Evolutionary conservation across 1,140 invertebrate genomes (phyloP), one percentile per base, ranked within the genome.

Genomic region (Orius insidiosus): DNA sequence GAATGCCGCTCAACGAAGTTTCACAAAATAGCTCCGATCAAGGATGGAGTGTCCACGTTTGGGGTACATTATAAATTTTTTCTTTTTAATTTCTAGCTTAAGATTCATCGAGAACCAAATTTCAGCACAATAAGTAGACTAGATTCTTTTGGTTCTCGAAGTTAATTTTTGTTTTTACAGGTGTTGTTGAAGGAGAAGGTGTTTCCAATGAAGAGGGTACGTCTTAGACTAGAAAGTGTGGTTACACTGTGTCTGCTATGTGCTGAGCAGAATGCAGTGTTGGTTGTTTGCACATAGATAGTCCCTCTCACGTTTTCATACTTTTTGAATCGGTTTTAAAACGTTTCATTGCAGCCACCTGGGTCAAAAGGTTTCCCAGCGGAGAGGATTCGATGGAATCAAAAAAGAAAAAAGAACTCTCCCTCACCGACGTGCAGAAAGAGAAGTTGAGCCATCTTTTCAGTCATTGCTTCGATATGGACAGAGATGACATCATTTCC

Each of bases 391-490:
- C 43, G 3, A 64, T 67, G 46, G 60, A 61, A 43, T 55, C 62
- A 6, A 68, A 70, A n/a, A 55, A 66, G 24, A 52, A 59, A 46
- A 63, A 65, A 46, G 62, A 67, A 31, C 66, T 67, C 45, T 63
- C 69, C 40, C 61, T 80, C 16, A 71, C 74, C 42, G 59, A 65
- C 8, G 67, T 74, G 19, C 78, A 80, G 55, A 67, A 64, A 18
- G 72, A 76, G 55, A 80, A 80, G 58, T 66, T 80, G 58, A 67
- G 69, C 0, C 68, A 78, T 47, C 78, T 79, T 58, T 80, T 80
- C 58, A 68, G 67, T 0, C 68, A 72, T 52, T 64, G 79, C 1
- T 62, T 80, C 33, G 78, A 80, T 55, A 72, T 75, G 53, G 77
- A 80, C 57, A 64, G 68, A 16, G 76, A 80, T 60, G 75, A 78